Evolutionary conservation across 1,140 invertebrate species (phyloP), one percentile per base, ranked within the genome.

Genomic region (Drosophila parabipectinata): DNA sequence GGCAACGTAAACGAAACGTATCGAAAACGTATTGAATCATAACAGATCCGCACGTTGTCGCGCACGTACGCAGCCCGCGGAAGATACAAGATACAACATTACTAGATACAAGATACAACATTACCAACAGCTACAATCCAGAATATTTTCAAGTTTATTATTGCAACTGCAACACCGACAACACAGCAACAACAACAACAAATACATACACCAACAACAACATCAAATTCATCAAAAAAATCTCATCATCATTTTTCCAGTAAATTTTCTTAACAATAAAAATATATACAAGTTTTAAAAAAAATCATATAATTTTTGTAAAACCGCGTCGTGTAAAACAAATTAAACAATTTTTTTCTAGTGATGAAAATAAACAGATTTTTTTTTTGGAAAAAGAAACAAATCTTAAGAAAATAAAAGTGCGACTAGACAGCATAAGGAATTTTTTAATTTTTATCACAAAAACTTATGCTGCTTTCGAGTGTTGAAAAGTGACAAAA

Each of bases 41-140:
- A 88, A 88, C 83, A 88, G 83, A 88, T 88, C 83, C 79, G 83
- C 83, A 88, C 83, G 83, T 88, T 88, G 83, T 88, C 83, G 83
- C 84, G 83, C 80, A 83, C 84, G 79, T 88, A 88, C 83, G 83
- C 84, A 88, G 80, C 74, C 79, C 84, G 83, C 83, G 83, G 83
- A 88, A 88, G 75, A 47, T 47, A 18, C 44, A 47, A 21, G 44
- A 37, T 37, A 37, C 34, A 37, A 37, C 34, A 37, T 37, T 37
- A 37, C 34, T 12, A 37, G 34, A 37, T 37, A 37, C 34, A n/a
- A 14, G 32, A 32, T 26, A 10, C 9, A 24, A 61, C 52, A 54
- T 14, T 18, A 18, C 15, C 14, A 57, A 32, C 7, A 32, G 15
- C 45, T 12, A 7, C 37, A 57, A 45, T 14, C 6, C 44, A 53